Percentiles rank a stretch among this genome's conserved stretches.
Evolutionary conservation across 2,113 vertebrate genomes (phyloP).

Genomic region (Lasiurus cinereus): DNA sequence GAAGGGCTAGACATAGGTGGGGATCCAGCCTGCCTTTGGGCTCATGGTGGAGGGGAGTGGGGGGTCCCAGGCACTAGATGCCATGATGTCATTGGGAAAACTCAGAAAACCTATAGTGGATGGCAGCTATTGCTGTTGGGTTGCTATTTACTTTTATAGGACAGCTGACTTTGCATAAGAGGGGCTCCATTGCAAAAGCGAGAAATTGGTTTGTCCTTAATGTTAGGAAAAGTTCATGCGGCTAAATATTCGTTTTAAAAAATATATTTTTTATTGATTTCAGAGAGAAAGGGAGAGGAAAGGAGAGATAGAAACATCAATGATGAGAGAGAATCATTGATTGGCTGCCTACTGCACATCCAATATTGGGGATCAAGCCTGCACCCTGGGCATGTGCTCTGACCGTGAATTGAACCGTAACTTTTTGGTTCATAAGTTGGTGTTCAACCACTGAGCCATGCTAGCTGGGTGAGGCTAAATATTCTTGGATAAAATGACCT

Average conservation of each 20-base stretch:
- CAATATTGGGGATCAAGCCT: too few species aligned
- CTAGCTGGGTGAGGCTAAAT: background rate
- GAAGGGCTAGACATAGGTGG: background rate
- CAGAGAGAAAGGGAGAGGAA: too few species aligned
- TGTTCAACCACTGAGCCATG: too few species aligned
- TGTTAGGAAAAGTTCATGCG: background rate
- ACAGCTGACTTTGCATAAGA: background rate
- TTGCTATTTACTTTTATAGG: background rate
- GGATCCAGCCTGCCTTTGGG: background rate
- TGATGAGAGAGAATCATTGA: too few species aligned
- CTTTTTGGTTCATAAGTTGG: too few species aligned
- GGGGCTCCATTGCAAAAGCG: background rate
- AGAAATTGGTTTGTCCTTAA: background rate
- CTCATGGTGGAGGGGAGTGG: fast-evolving
- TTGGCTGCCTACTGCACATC: too few species aligned
- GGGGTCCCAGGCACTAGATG: background rate
- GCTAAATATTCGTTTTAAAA: background rate
- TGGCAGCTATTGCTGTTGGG: background rate
- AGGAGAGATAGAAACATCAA: too few species aligned
- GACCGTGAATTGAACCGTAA: too few species aligned
- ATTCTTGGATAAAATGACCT: slow-evolving; percentile 11
- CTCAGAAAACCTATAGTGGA: background rate
- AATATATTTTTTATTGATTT: too few species aligned
- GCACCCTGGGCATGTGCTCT: too few species aligned
- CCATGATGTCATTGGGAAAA: background rate